Evolutionary conservation across 1,140 invertebrate genomes (phyloP).

Genomic region (Trigoniulus corallinus): DNA sequence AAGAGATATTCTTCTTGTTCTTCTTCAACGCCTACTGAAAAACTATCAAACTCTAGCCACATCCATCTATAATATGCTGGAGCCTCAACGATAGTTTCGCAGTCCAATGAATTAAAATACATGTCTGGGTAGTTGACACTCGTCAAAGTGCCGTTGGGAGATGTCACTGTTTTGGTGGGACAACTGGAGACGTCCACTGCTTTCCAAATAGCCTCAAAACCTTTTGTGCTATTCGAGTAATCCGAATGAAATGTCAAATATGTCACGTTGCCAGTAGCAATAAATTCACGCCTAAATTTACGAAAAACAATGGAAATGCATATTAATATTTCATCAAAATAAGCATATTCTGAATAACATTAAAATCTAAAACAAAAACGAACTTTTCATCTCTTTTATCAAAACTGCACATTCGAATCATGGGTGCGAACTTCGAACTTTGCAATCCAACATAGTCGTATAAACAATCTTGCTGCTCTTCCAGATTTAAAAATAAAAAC

Average conservation of each 20-base stretch:
- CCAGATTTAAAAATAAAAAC: slow-evolving; percentile 47
- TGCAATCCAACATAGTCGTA: slow-evolving; percentile 51
- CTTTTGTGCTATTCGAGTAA: slow-evolving; percentile 43
- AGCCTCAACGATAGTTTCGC: slow-evolving; percentile 43
- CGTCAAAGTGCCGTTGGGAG: slow-evolving; percentile 20
- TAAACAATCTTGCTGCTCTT: slow-evolving; percentile 51
- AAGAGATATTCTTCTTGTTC: slow-evolving; percentile 33
- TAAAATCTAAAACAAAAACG: too few relatives aligned
- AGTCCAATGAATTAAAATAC: slow-evolving; percentile 44
- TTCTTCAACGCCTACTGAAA: slow-evolving; percentile 29
- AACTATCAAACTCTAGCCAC: slow-evolving; percentile 43
- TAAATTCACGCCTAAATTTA: slow-evolving; percentile 34
- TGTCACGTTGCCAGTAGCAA: slow-evolving; percentile 38
- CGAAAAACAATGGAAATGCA: slow-evolving; percentile 9
- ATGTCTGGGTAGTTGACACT: slow-evolving; percentile 51
- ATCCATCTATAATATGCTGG: slow-evolving; percentile 34
- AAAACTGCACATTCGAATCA: slow-evolving; percentile 16
- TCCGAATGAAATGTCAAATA: slow-evolving; percentile 48
- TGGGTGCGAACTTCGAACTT: slow-evolving; percentile 13
- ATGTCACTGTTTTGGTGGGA: slow-evolving; percentile 23
- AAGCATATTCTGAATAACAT: neutral
- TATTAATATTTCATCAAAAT: neutral
- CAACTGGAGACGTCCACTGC: slow-evolving; percentile 47
- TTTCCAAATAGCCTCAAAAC: slow-evolving; percentile 45
- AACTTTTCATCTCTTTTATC: neutral